Evolutionary conservation across 2,113 vertebrate species (phyloP), one percentile per base, ranked within the genome.

Genomic region (Cyphomyrus plagiostoma): DNA sequence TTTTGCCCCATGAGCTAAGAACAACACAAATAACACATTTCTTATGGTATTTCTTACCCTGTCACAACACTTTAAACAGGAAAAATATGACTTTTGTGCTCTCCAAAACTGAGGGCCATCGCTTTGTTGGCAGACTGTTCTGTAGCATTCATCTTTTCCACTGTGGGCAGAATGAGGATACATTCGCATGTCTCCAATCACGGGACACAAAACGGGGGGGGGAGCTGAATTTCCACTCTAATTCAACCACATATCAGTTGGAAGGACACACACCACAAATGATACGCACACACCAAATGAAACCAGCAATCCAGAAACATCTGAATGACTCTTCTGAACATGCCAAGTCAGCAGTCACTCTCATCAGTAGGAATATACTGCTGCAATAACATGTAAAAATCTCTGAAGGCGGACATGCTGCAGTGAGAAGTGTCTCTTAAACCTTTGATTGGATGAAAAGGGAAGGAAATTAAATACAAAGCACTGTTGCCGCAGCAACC

Each of bases 81-180:
- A 53, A 87, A 86, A 21, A 53, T 35, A 26, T 87, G 50, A 30
- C 85, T 0, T 85, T 91, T 26, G 52, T 89, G 83, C 84, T 49
- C 42, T 49, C 82, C 46, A 45, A 82, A 35, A 84, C 46, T 21
- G 45, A 87, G 49, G 56, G 92, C 90, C 87, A 90, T 90, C 74
- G 89, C 92, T 88, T 86, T 83, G 92, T 91, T 35, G 91, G 91
- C 45, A 83, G 90, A 90, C 89, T 87, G 0, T 66, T 90, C 88
- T 86, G 9, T 0, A 84, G 92, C 92, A 94, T 94, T 93, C 92
- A 94, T 94, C 94, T 93, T 91, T 94, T 93, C 93, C 93, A 93
- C 85, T 89, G 23, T 30, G 90, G 86, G 91, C 48, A 0, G 84
- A 35, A 88, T 92, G 91, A 92, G 92, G 92, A 94, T 94, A 89